A percentile compares a stretch with the other conserved stretches of the same genome.
These are phyloP conservation scores for Baryphthengus martii DNA, from an alignment of 2,113 vertebrate genomes.

Conservation along the genomic window DNA sequence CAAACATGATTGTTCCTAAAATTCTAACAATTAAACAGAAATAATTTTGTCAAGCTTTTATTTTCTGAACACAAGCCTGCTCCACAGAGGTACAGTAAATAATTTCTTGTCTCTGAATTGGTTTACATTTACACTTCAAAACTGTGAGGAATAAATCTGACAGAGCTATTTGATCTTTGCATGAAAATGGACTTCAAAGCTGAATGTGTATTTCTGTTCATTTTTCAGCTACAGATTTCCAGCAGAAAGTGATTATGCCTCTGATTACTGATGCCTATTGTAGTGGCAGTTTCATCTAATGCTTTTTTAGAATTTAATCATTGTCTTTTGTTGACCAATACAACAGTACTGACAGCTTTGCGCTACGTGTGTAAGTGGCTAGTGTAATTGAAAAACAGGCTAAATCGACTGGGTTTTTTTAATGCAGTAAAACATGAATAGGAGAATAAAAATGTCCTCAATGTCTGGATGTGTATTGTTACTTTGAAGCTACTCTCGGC, in stretches of 20 bases:
- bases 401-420: constrained; percentile 80
- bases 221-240: constrained; percentile 72
- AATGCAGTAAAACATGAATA: constrained; percentile 83
- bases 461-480: constrained; percentile 78
- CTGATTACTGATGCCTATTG: constrained; percentile 81
- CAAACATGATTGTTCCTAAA: background rate
- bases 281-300: constrained; percentile 78
- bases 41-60: background rate
- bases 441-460: constrained; percentile 78
- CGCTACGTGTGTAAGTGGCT: constrained; percentile 75
- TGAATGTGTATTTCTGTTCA: constrained; percentile 62
- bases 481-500: constrained; percentile 75
- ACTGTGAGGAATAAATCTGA: constrained; percentile 66
- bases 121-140: constrained; percentile 81
- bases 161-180: constrained; percentile 84
- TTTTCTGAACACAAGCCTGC: constrained; percentile 11
- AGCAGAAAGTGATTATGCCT: constrained; percentile 77
- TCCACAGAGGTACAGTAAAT: constrained; percentile 6
- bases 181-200: constrained; percentile 86
- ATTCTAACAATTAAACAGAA: background rate
- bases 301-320: constrained; percentile 86
- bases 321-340: constrained; percentile 91
- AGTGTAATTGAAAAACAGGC: constrained; percentile 85
- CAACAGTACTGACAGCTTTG: constrained; percentile 80
- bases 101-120: constrained; percentile 77